These are phyloP conservation scores for Mimachlamys varia DNA, from an alignment of 2,888 invertebrate genomes.

Conservation along the genomic window DNA sequence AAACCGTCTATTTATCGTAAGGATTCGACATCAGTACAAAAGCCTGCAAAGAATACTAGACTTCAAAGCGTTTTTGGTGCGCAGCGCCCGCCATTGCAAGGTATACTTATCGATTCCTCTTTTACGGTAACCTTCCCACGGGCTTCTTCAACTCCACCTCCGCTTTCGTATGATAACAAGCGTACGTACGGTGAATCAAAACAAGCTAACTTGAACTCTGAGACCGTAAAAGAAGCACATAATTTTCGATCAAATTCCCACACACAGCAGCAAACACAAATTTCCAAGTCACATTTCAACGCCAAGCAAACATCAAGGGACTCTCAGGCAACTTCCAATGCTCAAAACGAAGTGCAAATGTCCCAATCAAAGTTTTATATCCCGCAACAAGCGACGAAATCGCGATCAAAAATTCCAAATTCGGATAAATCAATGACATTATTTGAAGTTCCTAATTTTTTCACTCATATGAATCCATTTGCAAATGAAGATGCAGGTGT, in stretches of 20 bases:
- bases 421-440: background rate
- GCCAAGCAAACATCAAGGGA: background rate
- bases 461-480: constrained; percentile 14
- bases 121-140: background rate
- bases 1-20: background rate
- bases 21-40: background rate
- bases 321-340: background rate
- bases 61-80: background rate
- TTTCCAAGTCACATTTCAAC: no score
- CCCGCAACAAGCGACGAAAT: background rate
- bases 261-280: no score
- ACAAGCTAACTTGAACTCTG: background rate
- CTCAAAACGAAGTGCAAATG: background rate
- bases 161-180: background rate
- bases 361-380: background rate
- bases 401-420: background rate
- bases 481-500: background rate
- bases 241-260: background rate
- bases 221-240: background rate
- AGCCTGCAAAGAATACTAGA: background rate
- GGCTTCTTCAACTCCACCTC: background rate
- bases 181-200: background rate
- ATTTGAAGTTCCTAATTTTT: constrained; percentile 3
- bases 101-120: background rate
- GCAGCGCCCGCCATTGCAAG: background rate